A percentile compares a stretch with the other conserved stretches of the same genome.
Evolutionary conservation across 2,797 vertebrate species (phyloP).

Genomic region (Meda fulgida): DNA sequence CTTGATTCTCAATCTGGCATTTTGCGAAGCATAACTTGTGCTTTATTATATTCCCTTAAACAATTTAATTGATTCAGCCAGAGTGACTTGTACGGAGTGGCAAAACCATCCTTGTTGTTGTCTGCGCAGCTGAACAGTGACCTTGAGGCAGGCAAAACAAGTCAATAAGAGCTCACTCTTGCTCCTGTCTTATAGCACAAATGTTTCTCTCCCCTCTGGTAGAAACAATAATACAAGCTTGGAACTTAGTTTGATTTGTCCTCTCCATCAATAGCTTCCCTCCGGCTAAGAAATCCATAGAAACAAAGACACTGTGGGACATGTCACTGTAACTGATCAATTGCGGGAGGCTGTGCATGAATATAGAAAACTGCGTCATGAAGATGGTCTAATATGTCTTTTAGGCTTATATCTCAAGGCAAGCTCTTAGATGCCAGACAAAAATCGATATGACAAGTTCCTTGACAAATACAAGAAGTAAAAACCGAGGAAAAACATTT

Average conservation of each 20-base stretch:
- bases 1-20: conserved; percentile 3
- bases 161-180: conserved; percentile 57
- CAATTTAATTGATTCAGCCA: conserved; percentile 34
- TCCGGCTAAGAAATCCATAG: conserved; percentile 38
- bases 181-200: conserved; percentile 44
- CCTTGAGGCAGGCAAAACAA: conserved; percentile 60
- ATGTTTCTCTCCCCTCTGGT: conserved; percentile 40
- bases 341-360: conserved; percentile 20
- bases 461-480: conserved; percentile 5
- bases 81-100: conserved; percentile 12
- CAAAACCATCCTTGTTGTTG: conserved; percentile 28
- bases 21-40: background rate
- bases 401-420: conserved; percentile 28
- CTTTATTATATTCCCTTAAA: conserved; percentile 35
- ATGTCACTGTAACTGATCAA: conserved; percentile 50
- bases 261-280: conserved; percentile 50
- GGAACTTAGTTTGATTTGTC: conserved; percentile 48
- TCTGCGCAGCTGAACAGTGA: conserved; percentile 48
- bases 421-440: conserved; percentile 1
- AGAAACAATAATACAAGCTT: conserved; percentile 46
- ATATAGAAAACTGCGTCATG: conserved; percentile 36
- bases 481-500: background rate
- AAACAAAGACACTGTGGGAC: conserved; percentile 37
- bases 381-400: conserved; percentile 13
- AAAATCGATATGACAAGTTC: conserved; percentile 16